Conservation (phyloP, 2,113 vertebrate genomes). For the Vanacampus margaritifer region DNA sequence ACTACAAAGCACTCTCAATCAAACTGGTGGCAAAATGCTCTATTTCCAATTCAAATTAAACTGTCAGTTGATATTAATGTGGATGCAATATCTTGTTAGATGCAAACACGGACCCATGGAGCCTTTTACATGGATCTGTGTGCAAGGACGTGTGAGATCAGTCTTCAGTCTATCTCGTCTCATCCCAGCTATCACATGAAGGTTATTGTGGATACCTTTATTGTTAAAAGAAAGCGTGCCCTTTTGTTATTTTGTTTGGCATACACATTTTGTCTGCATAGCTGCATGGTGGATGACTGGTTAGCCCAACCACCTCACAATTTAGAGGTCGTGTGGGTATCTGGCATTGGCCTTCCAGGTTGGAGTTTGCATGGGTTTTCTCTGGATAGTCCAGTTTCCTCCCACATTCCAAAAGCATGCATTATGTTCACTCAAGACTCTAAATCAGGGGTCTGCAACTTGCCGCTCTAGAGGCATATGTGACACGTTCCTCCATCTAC, state of each 20-base stretch:
- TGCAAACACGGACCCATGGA: conserved; percentile 19
- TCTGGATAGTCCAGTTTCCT: too few relatives aligned
- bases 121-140: conserved; percentile 25
- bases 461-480: too few relatives aligned
- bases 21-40: conserved; percentile 67
- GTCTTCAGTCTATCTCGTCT: too few relatives aligned
- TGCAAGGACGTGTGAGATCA: conserved; percentile 8
- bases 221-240: conserved; percentile 32
- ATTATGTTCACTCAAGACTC: too few relatives aligned
- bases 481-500: too few relatives aligned
- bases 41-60: conserved; percentile 74
- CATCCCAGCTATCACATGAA: conserved; percentile 49
- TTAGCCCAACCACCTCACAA: too few relatives aligned
- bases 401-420: too few relatives aligned
- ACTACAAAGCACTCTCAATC: conserved; percentile 35
- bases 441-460: too few relatives aligned
- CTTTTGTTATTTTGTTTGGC: not conserved
- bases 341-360: too few relatives aligned
- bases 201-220: conserved; percentile 39
- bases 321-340: too few relatives aligned
- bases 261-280: not conserved
- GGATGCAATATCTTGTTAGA: conserved; percentile 63
- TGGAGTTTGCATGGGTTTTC: too few relatives aligned
- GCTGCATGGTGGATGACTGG: too few relatives aligned
- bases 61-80: conserved; percentile 73